These are phyloP conservation scores for Falco concolor DNA, from an alignment of 2,797 vertebrate species.

Conservation along the genomic window DNA sequence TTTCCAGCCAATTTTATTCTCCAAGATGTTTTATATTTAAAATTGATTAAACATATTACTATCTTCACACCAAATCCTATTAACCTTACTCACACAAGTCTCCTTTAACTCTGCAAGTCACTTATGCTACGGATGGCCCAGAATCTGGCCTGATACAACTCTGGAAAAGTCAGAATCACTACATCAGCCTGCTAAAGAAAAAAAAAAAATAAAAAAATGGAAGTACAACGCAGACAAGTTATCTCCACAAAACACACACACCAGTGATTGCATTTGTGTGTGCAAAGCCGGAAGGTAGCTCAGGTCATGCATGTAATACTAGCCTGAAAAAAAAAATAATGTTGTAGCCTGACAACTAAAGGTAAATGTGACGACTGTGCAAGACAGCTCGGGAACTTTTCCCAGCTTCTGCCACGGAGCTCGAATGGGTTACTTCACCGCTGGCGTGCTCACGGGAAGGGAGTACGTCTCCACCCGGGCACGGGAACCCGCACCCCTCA, in stretches of 20 bases:
- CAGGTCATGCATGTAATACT: neutral
- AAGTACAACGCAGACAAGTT: neutral
- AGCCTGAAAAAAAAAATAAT: neutral
- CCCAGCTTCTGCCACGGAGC: neutral
- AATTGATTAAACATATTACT: neutral
- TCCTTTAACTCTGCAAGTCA: neutral
- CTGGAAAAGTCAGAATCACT: neutral
- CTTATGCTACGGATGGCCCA: neutral
- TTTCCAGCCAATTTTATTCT: neutral
- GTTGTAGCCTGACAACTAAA: neutral
- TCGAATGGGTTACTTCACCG: accelerated
- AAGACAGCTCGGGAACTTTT: neutral
- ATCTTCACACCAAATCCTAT: neutral
- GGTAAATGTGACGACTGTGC: neutral
- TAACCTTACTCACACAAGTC: neutral
- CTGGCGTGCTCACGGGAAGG: neutral
- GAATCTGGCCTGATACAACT: neutral
- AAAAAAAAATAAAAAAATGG: accelerated
- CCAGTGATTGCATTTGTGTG: neutral
- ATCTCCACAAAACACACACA: neutral
- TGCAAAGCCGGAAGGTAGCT: neutral
- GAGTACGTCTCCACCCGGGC: neutral
- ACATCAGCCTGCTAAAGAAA: too few relatives aligned
- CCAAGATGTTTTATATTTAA: neutral
- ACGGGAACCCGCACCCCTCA: neutral